Base-by-base conservation (phyloP, 2,888 invertebrate species). In the Nemotelus pantherinus region DNA sequence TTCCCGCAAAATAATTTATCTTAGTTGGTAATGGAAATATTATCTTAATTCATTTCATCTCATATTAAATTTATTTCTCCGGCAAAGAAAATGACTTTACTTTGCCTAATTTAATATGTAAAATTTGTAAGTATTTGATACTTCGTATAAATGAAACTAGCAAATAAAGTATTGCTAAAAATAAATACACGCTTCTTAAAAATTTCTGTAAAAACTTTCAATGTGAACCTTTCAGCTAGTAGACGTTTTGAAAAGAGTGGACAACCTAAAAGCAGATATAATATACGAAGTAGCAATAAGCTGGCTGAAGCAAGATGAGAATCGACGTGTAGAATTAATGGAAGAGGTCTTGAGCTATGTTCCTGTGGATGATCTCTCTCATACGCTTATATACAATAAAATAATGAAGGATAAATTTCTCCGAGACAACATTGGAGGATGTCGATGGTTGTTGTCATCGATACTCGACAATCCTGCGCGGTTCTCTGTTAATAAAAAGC, bases 181-280 rank as follows among this genome's bases (percentile, higher is more conserved):
- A 25, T n/a, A n/a, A n/a, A n/a, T n/a, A n/a, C n/a, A n/a, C n/a
- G 25, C 25, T 25, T 25, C 25, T 25, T 25, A 25, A 25, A 25
- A 25, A 25, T 1, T 25, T 25, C 25, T 25, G 25, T 25, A 25
- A 25, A 0, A 25, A 25, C 25, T 25, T 25, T 25, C 25, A 25
- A 25, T 25, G 25, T 25, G 25, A 25, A 25, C 53, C 53, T 68
- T 68, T 68, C 68, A 68, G 68, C 39, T 68, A 9, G 50, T 50
- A 39, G 48, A 53, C 39, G 3, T 68, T 9, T 25, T 68, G 7
- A 48, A 50, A 39, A 3, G 68, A 39, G 50, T 53, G 10, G 50
- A 68, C 41, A 68, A 50, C 39, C 50, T 43, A 3, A 53, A 68
- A 5, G 68, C 68, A 7, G 68, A 68, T 68, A 25, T 68, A 5